Base-by-base conservation (phyloP, 2,888 invertebrate genomes). In the Cephus pygmeus region DNA sequence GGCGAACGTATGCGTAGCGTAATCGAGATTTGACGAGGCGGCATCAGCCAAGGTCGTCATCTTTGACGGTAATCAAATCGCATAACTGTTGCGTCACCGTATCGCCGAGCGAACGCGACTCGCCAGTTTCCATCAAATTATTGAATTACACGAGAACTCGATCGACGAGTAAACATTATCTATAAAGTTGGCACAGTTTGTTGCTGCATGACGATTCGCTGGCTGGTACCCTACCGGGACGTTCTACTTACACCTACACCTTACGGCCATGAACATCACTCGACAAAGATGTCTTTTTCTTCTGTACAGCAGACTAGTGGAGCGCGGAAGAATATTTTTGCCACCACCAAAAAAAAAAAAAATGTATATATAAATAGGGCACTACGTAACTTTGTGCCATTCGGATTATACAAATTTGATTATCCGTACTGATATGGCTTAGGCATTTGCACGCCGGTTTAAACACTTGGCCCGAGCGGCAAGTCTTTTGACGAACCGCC, bases 31-130 rank as follows among this genome's bases (percentile, higher is more conserved):
- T 79, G 82, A 80, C 83, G 85, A 84, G 56, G 81, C 85, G 86
- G 86, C 85, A 83, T 84, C 90, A 23, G 56, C 56, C 56, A 89
- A 90, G 90, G 90, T 79, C 85, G 77, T 83, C 83, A 81, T 85
- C 83, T 85, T 82, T 78, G 83, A 77, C 80, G 79, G 82, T 80
- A 82, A 88, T 85, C 84, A 85, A 85, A 88, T 83, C 84, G 84
- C 84, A 84, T 69, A 76, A 80, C 80, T 77, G 80, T 89, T 89
- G 87, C 86, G 85, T 90, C 87, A 89, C 75, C 74, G 40, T 73
- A 69, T 33, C 31, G 31, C 33, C 71, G 31, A 31, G 12, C 31
- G 12, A 69, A 73, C 76, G 68, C 31, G 78, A 75, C 11, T 36
- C 36, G 36, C 69, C 33, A 69, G 69, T 73, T 69, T 35, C 68